Evolutionary conservation across 2,888 invertebrate species (phyloP), one percentile per base, ranked within the genome.

Genomic region (Aelia acuminata): DNA sequence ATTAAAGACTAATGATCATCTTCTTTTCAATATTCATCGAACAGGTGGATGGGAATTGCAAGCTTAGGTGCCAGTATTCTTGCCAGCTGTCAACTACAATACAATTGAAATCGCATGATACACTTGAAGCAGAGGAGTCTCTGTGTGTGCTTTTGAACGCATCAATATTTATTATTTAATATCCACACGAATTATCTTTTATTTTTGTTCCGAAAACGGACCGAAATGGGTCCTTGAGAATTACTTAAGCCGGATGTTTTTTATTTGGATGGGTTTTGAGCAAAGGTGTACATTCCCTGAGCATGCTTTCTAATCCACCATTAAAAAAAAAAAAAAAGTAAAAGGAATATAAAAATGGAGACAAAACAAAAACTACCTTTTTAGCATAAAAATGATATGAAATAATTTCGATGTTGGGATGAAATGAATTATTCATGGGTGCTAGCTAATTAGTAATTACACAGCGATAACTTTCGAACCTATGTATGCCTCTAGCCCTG

Each of bases 11-110:
- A 70, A 70, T 70, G 63, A 35, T 70, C 63, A 70, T 70, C 63
- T 70, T 70, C 63, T 18, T 70, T 70, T 70, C 63, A 70, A 70
- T 70, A 70, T 70, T 70, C 63, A 70, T 70, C 63, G 63, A 70
- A 3, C 63, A 70, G 63, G 63, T 70, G 63, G 63, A 20, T 70
- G 7, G 31, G 35, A 70, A 70, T 63, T 70, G 63, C 63, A 63
- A 63, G 63, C 35, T 70, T 70, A 70, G 63, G 18, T 70, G 35
- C 18, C 8, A 35, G 31, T 35, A 70, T 18, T 20, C 63, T 18
- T 18, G 18, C 35, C 63, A 70, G 63, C 63, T 70, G 63, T 70
- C 63, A 70, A 70, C 31, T 70, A 1, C 31, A 70, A 70, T 31
- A 70, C 63, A 70, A 70, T 70, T 70, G 63, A 15, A 31, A 1